Evolutionary conservation across 2,797 vertebrate species (phyloP).

Genomic region (Acanthornis magna): DNA sequence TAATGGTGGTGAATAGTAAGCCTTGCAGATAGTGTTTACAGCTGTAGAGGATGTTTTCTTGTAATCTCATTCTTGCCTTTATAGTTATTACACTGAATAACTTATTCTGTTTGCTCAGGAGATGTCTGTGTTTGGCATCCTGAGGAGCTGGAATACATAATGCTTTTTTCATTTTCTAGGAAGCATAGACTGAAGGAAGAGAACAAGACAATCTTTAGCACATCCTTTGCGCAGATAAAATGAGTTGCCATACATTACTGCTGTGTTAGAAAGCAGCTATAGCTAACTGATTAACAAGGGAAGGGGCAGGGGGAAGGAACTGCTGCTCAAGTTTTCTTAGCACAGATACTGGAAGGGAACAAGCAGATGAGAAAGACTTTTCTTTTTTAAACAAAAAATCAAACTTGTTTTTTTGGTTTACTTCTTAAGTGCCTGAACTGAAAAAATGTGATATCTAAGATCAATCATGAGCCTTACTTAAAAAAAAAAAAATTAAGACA

Average conservation of each 20-base stretch:
- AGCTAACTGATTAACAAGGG: background rate
- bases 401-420: background rate
- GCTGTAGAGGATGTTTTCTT: background rate
- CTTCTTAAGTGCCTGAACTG: background rate
- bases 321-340: background rate
- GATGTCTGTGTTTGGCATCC: background rate
- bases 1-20: background rate
- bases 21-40: conserved; percentile 14
- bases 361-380: background rate
- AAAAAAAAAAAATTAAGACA: background rate
- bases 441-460: background rate
- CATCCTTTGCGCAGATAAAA: background rate
- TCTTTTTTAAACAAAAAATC: background rate
- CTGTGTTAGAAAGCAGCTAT: background rate
- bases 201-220: background rate
- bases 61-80: conserved; percentile 35
- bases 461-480: background rate
- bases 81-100: background rate
- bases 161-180: background rate
- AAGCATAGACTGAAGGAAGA: background rate
- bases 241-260: background rate
- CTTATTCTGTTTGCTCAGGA: conserved; percentile 16
- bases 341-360: background rate
- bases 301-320: background rate
- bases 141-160: background rate